Base-by-base conservation (phyloP, 2,888 invertebrate species). In the Apamea monoglypha region DNA sequence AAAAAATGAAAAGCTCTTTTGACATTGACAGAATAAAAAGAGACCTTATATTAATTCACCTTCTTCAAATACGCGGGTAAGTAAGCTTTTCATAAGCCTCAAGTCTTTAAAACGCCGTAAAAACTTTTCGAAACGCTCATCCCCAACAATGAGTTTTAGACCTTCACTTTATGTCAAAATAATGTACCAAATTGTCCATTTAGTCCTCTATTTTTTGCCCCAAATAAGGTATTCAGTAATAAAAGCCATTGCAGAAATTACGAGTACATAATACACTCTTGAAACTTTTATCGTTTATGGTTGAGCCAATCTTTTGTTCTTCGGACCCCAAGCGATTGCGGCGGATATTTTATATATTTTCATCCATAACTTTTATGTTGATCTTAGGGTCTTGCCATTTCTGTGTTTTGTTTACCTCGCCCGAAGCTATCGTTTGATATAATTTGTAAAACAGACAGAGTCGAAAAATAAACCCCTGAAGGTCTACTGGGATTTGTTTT, bases 251-350 rank as follows among this genome's bases (percentile, higher is more conserved):
- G 14, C 16, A 64, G 36, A 83, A 78, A 86, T 88, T 78, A 86
- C 64, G 69, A 36, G 66, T 78, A 81, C 56, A 79, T 80, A 81
- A 82, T 82, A 80, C 69, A 82, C 79, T 78, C 72, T 47, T 50
- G 76, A 84, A 89, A 88, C 78, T 86, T 89, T 83, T 86, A 85
- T 82, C 79, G 76, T 83, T 84, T 82, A 76, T 83, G 86, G 72
- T 75, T 69, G 86, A 83, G 76, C 67, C 83, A 83, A 86, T 81
- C 84, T 88, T 88, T 89, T 86, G 84, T 89, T 80, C 78, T 83
- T 72, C 67, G 18, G 61, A 59, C 81, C 68, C 44, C 18, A 59
- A 77, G 63, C 61, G 36, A 40, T 82, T 77, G 76, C 44, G 69
- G 50, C 40, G 71, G 32, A 87, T 82, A 40, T 40, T 40, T 40